Base-by-base conservation (phyloP, 2,113 vertebrate species). In the Prionailurus viverrinus region DNA sequence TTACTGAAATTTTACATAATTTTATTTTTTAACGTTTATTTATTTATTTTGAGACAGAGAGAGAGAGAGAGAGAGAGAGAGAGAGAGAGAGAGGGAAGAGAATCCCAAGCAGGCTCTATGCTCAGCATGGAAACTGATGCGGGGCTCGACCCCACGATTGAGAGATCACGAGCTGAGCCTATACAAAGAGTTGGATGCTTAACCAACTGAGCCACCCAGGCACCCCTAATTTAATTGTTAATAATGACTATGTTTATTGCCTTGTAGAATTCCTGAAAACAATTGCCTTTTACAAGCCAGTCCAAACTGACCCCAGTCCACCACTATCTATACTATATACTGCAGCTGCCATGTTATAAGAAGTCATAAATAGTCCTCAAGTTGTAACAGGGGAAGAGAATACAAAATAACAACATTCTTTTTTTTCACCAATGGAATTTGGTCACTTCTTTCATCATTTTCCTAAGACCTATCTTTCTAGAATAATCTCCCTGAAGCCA, bases 191-290 rank as follows among this genome's bases (percentile, higher is more conserved):
- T 13, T 2, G 19, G 55, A 58, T 58, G 55, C 55, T 58, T 58
- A 58, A 58, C 16, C 55, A 58, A 58, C 55, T 58, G 55, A 58
- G 55, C 4, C 19, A 58, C 19, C 19, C 55, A 58, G 55, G 58
- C 19, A 8, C 21, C 58, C 58, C 58, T 29, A 76, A 89, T 41
- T 48, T 79, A 55, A 93, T 94, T 95, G 83, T 94, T 88, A 92
- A 74, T 63, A 89, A 83, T 55, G 3, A 27, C 88, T 53, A 58
- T n/a, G 39, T 90, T 95, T 97, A 88, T 95, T 39, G 66, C 39
- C 68, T 92, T 94, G 31, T 15, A 80, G 74, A 90, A 92, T 92
- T 90, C 25, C 80, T 89, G 29, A 88, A 58, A 92, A 80, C 19
- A 84, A 19, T 48, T 27, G 69, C 55, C 63, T 94, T 68, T 85